Evolutionary conservation across 2,888 invertebrate species (phyloP), one percentile per base, ranked within the genome.

Genomic region (Dryocosmus kuriphilus): DNA sequence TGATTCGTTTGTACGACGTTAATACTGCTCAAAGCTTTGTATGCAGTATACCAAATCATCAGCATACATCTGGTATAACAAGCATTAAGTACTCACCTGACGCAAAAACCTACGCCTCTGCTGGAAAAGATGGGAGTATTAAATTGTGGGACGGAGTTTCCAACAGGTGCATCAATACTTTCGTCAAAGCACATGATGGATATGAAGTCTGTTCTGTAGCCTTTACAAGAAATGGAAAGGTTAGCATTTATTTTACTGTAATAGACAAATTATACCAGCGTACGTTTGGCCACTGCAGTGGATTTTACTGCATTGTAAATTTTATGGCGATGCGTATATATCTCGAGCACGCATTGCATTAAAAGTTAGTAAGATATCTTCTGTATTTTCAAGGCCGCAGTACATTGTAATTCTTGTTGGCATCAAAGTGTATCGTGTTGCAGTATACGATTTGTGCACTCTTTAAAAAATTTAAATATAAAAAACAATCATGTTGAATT

Each of bases 61-160:
- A 97, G 83, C 97, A 98, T 86, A 95, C 95, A 75, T 94, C 93
- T 76, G 94, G 95, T 30, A 95, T 97, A 71, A 96, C 96, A 19
- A 95, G 95, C 78, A 94, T 97, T 73, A 96, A 95, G 93, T 96
- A 95, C 93, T 94, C 95, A 27, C 93, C 94, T 0, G 95, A 95
- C 91, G 96, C 95, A 1, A 94, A 94, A 86, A 92, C 95, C 79
- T 97, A 94, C 92, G 98, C 97, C 0, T 96, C 97, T 0, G 96
- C 96, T 65, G 97, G 98, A 79, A 95, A 96, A 80, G 99, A 99
- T 89, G 99, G 99, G 0, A 94, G 95, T 77, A 97, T 99, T 9
- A 99, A 99, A 91, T 92, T 99, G 0, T 99, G 99, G 99, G 99
- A 99, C 92, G 99, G 98, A 0, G 97, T 99, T 0, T 98, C 98